These are phyloP conservation scores for Drosophila borealis DNA, from an alignment of 2,888 invertebrate genomes.

Conservation along the genomic window DNA sequence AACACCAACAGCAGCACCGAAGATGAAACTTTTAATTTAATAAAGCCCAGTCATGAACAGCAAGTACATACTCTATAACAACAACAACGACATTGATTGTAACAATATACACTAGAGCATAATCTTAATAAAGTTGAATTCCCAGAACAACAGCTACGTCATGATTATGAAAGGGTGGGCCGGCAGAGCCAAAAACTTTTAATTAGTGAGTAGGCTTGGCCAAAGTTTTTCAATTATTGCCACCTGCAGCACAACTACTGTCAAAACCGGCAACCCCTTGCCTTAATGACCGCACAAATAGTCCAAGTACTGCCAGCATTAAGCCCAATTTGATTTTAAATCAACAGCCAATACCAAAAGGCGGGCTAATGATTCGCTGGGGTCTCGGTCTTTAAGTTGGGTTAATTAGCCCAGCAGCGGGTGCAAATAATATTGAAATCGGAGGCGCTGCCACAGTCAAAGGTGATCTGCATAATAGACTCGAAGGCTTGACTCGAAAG, in stretches of 20 bases:
- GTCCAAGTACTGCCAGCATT: conserved; percentile 38
- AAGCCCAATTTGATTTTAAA: conserved; percentile 66
- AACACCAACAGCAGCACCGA: conserved; percentile 29
- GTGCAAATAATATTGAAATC: conserved; percentile 59
- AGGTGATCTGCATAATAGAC: conserved; percentile 67
- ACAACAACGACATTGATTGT: conserved; percentile 24
- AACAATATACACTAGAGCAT: conserved; percentile 27
- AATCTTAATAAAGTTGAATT: conserved; percentile 59
- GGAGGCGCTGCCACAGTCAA: conserved; percentile 25
- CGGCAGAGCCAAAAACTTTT: conserved; percentile 62
- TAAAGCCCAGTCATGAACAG: conserved; percentile 38
- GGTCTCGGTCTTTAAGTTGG: conserved; percentile 27
- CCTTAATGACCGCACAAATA: conserved; percentile 49
- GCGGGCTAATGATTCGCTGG: conserved; percentile 60
- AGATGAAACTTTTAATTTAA: conserved; percentile 68
- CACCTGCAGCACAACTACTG: conserved; percentile 56
- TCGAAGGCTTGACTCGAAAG: conserved; percentile 33
- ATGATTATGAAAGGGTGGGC: conserved; percentile 27
- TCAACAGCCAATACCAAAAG: conserved; percentile 63
- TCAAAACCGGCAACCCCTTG: conserved; percentile 17
- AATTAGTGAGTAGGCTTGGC: conserved; percentile 67
- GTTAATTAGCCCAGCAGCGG: conserved; percentile 60
- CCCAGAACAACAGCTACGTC: conserved; percentile 43
- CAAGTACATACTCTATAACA: conserved; percentile 24
- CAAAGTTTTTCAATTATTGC: conserved; percentile 79